Evolutionary conservation across 2,113 vertebrate species (phyloP).

Genomic region (Sisor rabdophorus): DNA sequence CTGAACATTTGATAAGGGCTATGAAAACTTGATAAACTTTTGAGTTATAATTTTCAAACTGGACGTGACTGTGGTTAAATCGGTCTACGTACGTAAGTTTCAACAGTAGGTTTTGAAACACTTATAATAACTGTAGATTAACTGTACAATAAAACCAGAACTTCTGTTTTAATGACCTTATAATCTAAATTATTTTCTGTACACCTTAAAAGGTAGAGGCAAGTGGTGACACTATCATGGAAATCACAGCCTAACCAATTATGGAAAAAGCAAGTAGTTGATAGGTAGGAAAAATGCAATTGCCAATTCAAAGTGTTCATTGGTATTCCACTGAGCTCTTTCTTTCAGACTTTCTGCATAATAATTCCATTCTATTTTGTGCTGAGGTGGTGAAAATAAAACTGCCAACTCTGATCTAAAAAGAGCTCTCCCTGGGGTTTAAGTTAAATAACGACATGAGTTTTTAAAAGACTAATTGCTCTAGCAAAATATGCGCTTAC

Average conservation of each 20-base stretch:
- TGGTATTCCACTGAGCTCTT: constrained; percentile 56
- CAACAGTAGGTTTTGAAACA: too few relatives aligned
- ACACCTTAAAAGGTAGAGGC: neutral
- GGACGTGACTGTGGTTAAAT: too few relatives aligned
- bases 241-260: neutral
- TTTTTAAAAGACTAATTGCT: neutral
- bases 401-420: constrained; percentile 55
- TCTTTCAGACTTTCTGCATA: constrained; percentile 56
- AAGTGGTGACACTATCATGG: neutral
- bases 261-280: neutral
- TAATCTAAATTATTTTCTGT: neutral
- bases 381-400: constrained; percentile 52
- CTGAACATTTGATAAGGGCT: too few relatives aligned
- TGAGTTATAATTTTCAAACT: too few relatives aligned
- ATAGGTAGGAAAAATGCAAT: neutral
- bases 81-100: too few relatives aligned
- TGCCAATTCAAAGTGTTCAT: constrained; percentile 31
- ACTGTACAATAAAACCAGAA: too few relatives aligned
- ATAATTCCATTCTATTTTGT: constrained; percentile 58
- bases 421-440: constrained; percentile 37
- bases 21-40: too few relatives aligned
- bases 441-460: constrained; percentile 10
- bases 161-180: neutral
- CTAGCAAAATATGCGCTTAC: neutral
- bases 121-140: too few relatives aligned